These are phyloP conservation scores for Meloidogyne chitwoodi DNA, from an alignment of 1,140 invertebrate genomes.

Conservation along the genomic window DNA sequence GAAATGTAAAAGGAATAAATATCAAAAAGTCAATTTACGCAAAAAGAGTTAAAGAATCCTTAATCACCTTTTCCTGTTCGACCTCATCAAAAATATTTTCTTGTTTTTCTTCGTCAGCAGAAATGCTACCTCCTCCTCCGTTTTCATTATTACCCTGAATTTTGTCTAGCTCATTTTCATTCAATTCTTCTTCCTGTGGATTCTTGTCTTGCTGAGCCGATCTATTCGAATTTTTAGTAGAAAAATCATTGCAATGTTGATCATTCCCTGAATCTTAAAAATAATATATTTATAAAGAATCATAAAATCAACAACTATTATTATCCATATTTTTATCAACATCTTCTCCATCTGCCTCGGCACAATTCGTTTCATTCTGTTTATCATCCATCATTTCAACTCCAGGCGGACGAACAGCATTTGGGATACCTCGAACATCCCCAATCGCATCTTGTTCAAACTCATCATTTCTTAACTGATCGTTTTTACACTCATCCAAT, in stretches of 20 bases:
- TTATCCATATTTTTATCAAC: neutral
- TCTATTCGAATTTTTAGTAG: neutral
- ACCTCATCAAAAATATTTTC: neutral
- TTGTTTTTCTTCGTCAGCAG: neutral
- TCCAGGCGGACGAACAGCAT: neutral
- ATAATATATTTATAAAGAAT: neutral
- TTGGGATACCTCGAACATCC: neutral
- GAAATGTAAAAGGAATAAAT: neutral
- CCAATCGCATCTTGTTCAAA: neutral
- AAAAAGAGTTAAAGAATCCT: too few relatives aligned
- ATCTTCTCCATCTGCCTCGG: neutral
- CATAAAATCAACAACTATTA: too few relatives aligned
- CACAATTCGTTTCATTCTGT: neutral
- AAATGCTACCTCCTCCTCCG: neutral
- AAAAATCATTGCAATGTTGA: neutral
- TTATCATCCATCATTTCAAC: neutral
- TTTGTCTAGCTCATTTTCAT: neutral
- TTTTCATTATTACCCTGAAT: neutral
- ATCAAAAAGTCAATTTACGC: too few relatives aligned
- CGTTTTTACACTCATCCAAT: neutral
- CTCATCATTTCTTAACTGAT: neutral
- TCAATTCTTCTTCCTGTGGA: neutral
- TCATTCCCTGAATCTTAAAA: neutral
- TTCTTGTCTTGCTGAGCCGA: neutral
- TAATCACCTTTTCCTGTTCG: neutral